These are phyloP conservation scores for Crocuta crocuta DNA, from an alignment of 2,113 vertebrate genomes.

Conservation along the genomic window DNA sequence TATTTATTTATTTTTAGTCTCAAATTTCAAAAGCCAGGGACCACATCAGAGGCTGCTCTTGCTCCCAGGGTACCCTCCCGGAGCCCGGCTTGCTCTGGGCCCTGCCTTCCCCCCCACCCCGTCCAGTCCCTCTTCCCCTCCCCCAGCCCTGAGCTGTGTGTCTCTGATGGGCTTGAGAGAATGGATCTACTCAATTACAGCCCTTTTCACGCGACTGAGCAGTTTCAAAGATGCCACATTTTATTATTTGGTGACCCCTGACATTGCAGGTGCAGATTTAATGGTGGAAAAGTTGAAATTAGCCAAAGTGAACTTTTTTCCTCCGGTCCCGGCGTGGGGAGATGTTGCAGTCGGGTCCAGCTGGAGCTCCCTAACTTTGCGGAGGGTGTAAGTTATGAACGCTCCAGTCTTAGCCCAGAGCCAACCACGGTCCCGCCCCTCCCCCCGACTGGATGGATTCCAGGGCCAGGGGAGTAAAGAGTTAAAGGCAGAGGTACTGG, in stretches of 20 bases:
- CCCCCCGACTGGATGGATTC: not conserved
- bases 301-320: slow-evolving; percentile 81
- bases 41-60: slow-evolving; percentile 72
- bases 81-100: slow-evolving; percentile 10
- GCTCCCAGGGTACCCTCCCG: slow-evolving; percentile 51
- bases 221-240: slow-evolving; percentile 95
- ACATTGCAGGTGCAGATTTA: slow-evolving; percentile 95
- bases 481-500: not conserved
- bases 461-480: slow-evolving; percentile 13
- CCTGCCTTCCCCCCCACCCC: not conserved
- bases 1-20: slow-evolving; percentile 83
- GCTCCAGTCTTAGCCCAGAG: not conserved
- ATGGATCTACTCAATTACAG: slow-evolving; percentile 90
- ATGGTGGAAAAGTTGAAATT: slow-evolving; percentile 84
- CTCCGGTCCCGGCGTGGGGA: slow-evolving; percentile 18
- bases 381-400: not conserved
- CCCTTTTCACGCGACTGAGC: slow-evolving; percentile 91
- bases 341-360: slow-evolving; percentile 6
- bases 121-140: not conserved
- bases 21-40: slow-evolving; percentile 64
- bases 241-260: slow-evolving; percentile 97
- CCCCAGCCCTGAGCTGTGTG: slow-evolving; percentile 66
- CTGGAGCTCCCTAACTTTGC: slow-evolving; percentile 33
- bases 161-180: slow-evolving; percentile 84
- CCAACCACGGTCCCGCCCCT: fast-evolving